phyloP scores from a whole-genome alignment of 2,888 invertebrate genomes.

The Tethea ocularis region DNA sequence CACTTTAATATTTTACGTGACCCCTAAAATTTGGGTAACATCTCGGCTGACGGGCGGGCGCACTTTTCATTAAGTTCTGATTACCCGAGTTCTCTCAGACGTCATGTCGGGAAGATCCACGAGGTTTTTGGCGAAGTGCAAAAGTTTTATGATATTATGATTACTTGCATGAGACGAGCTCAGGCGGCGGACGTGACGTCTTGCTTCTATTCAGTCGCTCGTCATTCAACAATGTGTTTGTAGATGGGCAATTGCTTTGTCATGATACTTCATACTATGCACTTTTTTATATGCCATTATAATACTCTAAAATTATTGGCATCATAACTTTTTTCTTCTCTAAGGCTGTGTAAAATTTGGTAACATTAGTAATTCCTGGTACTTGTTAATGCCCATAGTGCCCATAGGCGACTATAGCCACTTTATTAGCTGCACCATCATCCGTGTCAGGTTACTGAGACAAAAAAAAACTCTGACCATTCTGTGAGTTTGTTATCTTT shows the following conservation, averaged over 20 bases:
- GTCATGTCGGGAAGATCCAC: slow-evolving; percentile 64
- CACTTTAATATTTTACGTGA: slow-evolving; percentile 84
- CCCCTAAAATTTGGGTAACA: slow-evolving; percentile 77
- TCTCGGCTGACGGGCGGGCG: slow-evolving; percentile 64
- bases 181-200: slow-evolving; percentile 54
- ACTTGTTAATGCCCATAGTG: no score
- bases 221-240: slow-evolving; percentile 19
- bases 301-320: no score
- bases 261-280: no score
- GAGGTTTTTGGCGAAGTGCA: slow-evolving; percentile 77
- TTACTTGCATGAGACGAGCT: slow-evolving; percentile 73
- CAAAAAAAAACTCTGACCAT: slow-evolving; percentile 1
- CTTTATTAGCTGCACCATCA: no score
- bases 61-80: slow-evolving; percentile 82
- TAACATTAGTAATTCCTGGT: no score
- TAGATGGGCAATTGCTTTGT: slow-evolving; percentile 42
- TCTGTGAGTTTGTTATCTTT: slow-evolving; percentile 31
- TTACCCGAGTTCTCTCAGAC: slow-evolving; percentile 73
- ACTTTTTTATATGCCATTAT: no score
- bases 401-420: no score
- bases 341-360: no score
- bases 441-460: no score
- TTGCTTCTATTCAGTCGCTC: slow-evolving; percentile 32
- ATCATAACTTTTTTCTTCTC: no score
- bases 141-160: slow-evolving; percentile 82